A percentile compares a stretch with the other conserved stretches of the same genome.
Evolutionary conservation across 1,140 invertebrate species (phyloP).

Genomic region (Probaryconus sp.): DNA sequence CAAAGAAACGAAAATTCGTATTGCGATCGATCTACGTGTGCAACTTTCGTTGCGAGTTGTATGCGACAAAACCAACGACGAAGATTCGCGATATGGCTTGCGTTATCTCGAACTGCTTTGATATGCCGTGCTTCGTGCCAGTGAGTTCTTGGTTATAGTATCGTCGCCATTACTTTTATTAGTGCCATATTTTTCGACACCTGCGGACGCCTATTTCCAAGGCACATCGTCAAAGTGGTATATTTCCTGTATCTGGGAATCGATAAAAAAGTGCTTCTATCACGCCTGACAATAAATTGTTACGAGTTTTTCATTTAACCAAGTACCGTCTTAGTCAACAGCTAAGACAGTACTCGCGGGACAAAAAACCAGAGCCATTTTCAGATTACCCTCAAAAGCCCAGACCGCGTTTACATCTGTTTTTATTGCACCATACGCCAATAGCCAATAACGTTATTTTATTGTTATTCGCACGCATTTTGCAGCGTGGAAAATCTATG

Average conservation of each 20-base stretch:
- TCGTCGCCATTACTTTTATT: constrained; percentile 71
- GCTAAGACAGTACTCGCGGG: too few relatives aligned
- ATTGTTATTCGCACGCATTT: constrained; percentile 20
- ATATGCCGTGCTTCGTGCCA: constrained; percentile 34
- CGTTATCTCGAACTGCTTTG: constrained; percentile 52
- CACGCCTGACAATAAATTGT: constrained; percentile 62
- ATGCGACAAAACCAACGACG: neutral
- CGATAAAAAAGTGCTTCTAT: constrained; percentile 65
- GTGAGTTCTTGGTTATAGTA: constrained; percentile 49
- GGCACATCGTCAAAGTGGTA: constrained; percentile 55
- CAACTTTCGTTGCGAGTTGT: constrained; percentile 14
- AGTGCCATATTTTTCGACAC: constrained; percentile 69
- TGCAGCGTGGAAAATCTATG: too few relatives aligned
- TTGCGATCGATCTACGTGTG: constrained; percentile 39
- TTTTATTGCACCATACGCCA: too few relatives aligned
- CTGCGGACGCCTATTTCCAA: constrained; percentile 67
- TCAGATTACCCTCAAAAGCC: too few relatives aligned
- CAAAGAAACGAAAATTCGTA: constrained; percentile 40
- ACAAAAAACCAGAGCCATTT: too few relatives aligned
- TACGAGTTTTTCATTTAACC: constrained; percentile 67
- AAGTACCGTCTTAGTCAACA: constrained; percentile 15
- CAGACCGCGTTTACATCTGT: too few relatives aligned
- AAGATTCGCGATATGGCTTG: constrained; percentile 19
- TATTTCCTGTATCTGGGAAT: constrained; percentile 46
- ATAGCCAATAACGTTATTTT: constrained; percentile 18